Evolutionary conservation across 2,888 invertebrate species (phyloP), one percentile per base, ranked within the genome.

Genomic region (Onchidella celtica): DNA sequence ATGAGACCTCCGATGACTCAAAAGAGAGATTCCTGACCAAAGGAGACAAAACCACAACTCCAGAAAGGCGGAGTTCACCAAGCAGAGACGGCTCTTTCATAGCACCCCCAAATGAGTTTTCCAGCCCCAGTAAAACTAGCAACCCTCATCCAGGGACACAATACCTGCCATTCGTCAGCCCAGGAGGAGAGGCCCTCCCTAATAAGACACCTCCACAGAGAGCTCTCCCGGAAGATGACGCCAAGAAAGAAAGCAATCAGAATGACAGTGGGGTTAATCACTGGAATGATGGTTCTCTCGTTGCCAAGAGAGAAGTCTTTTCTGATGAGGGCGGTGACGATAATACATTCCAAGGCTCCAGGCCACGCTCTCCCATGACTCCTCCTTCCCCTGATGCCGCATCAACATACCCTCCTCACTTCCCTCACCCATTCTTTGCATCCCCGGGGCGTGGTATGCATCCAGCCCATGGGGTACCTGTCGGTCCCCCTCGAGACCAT

Each of bases 301-400:
- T 68, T 40, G 55, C 59, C 59, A 78, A 68, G 63, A 78, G 66
- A 69, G 78, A 72, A 38, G 59, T 74, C 61, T 76, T 74, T 47
- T 79, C 83, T 21, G 78, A 81, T 72, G 77, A 78, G 21, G 75
- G 59, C 3, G 84, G 82, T 32, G 76, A 75, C 24, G 65, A 78
- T 40, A 81, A 69, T 34, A 11, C 63, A 27, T 65, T 57, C 38
- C 65, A 40, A 24, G 59, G 69, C 21, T 36, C 32, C 21, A 27
- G 17, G 9, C 29, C 61, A 69, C 76, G n/a, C 27, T 47, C 61
- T 2, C 47, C 72, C 47, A 47, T 61, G 70, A 73, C 72, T 17
- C 73, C 73, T 27, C 75, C 74, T 2, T 70, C 78, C 27, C 79
- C 83, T 11, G 79, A 79, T 66, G 27, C 74, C 47, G 70, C 79